Base-by-base conservation (phyloP, 2,797 vertebrate species). In the Phataginus tetradactyla region DNA sequence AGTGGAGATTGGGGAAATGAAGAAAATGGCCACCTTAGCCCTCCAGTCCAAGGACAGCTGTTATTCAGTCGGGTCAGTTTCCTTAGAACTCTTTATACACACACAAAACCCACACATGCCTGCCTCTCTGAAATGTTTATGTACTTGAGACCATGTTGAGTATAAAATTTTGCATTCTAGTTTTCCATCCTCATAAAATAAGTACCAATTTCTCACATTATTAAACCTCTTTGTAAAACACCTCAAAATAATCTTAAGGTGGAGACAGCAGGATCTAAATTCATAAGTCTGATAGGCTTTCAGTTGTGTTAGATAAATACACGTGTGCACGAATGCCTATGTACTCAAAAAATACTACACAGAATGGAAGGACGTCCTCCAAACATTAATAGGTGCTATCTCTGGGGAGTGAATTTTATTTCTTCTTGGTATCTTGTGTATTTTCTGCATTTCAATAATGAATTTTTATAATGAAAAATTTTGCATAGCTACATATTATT, bases 171-270 rank as follows among this genome's bases (percentile, higher is more conserved):
- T 72, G 85, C 37, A 72, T 80, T 84, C 81, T 12, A 53, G 55
- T 77, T 87, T 97, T 87, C 90, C 39, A 37, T 34, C 25, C 34
- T 91, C n/a, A 57, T 92, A 87, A 95, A 94, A 92, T 68, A 7
- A 86, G 80, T 71, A 61, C n/a, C 39, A 75, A 61, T 89, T 92
- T 97, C 61, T 95, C 80, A 96, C 34, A 39, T 49, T 87, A 85
- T 69, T 90, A 94, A 91, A 53, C 90, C 68, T 94, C 77, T 92
- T 64, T 93, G n/a, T 93, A 90, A 90, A 86, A 39, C 37, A 64
- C 42, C 34, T 94, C 7, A 51, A 84, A 63, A 75, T 80, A 42
- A 53, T 69, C 45, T 66, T 71, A 92, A 37, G 29, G 21, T 12
- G 39, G 15, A 21, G 13, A 63, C 61, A 92, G 49, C 57, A 84